Evolutionary conservation across 2,888 invertebrate genomes (phyloP).

Genomic region (Synergus itoensis): DNA sequence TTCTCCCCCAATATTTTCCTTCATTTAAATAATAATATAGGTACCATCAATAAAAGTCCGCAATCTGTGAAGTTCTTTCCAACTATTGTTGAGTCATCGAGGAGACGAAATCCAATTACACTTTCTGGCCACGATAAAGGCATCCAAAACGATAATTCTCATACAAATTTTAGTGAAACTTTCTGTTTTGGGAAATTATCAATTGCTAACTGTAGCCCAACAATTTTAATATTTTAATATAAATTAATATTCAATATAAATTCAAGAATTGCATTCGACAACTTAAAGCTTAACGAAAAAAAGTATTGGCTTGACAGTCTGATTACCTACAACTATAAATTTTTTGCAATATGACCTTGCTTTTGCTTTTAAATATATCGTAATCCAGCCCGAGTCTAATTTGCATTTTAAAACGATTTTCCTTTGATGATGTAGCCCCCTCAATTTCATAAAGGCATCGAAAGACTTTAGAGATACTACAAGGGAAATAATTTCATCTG

Average conservation of each 20-base stretch:
- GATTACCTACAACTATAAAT: constrained; percentile 13
- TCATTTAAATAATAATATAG: background rate
- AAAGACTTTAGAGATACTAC: background rate
- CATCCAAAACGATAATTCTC: background rate
- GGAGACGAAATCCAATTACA: background rate
- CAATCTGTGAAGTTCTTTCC: background rate
- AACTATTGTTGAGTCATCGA: background rate
- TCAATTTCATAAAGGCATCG: background rate
- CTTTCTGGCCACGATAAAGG: background rate
- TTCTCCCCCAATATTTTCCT: background rate
- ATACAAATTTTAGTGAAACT: too few species aligned
- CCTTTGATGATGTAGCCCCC: background rate
- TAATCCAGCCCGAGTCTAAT: background rate
- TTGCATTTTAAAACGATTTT: constrained; percentile 6
- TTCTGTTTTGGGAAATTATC: too few species aligned
- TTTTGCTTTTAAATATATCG: constrained; percentile 16
- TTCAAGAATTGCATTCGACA: too few species aligned
- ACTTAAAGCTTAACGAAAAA: background rate
- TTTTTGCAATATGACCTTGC: background rate
- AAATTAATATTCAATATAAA: too few species aligned
- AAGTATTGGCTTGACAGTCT: background rate
- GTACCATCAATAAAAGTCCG: background rate
- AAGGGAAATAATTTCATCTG: background rate
- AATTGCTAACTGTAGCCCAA: too few species aligned
- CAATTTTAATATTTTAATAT: too few species aligned